Base-by-base conservation (phyloP, 1,140 invertebrate species). In the Heliconius hermathena region DNA sequence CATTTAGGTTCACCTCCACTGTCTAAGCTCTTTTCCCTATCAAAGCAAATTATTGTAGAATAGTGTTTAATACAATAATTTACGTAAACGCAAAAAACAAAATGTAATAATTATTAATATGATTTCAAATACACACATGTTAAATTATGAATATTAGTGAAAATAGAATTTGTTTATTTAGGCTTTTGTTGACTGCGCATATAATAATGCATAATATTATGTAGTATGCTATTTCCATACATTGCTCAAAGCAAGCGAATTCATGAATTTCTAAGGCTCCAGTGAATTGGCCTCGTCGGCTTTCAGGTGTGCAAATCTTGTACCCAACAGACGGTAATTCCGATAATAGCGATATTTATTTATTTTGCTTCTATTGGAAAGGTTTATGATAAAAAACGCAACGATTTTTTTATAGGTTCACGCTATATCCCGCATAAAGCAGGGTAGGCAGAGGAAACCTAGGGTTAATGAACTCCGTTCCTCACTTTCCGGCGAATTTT, bases 221-320 rank as follows among this genome's bases (percentile, higher is more conserved):
- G 57, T 60, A 8, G 57, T 11, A 60, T 60, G 8, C 57, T 60
- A 26, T 60, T 60, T 60, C 57, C 57, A 60, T 60, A 60, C 57
- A 60, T 60, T 60, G 57, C 57, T 60, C n/a, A n/a, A 60, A 60
- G 57, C 57, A 26, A 60, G 57, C 57, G 57, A 60, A 60, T 60
- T 60, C 57, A 60, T 60, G 57, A 60, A n/a, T 9, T 60, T 60
- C n/a, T 60, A 60, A 60, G 57, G 57, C 57, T 60, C 57, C 57
- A 22, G 9, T 60, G 57, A 60, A 60, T 60, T 60, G 57, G n/a
- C 57, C 57, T 26, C 57, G 57, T 60, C 57, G 57, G 57, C 57
- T 60, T 60, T 60, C 57, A 60, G 57, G n/a, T 60, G 57, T 60
- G 57, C 57, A 60, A 60, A n/a, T 60, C n/a, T 60, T 60, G 57